phyloP scores from a whole-genome alignment of 2,888 invertebrate genomes.

The Capitulum mitella region DNA sequence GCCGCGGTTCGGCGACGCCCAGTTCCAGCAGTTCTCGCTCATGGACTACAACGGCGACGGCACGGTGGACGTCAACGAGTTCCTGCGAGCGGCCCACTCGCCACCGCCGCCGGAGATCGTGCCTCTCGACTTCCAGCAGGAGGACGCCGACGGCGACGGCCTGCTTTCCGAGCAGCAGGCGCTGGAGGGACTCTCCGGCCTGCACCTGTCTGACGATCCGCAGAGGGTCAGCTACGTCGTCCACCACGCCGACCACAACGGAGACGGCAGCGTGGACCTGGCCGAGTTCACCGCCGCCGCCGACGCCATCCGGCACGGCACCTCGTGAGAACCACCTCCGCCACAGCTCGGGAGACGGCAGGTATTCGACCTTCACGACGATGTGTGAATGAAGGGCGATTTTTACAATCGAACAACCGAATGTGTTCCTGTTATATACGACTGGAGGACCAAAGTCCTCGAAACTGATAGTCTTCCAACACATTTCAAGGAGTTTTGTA shows the following conservation, averaged over 20 bases:
- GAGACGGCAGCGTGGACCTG: background rate
- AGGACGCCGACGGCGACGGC: background rate
- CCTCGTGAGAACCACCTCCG: background rate
- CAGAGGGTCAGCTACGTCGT: background rate
- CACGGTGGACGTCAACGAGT: background rate
- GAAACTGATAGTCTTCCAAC: too few species aligned
- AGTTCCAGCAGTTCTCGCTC: background rate
- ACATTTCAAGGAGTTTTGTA: too few species aligned
- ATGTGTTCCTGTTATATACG: too few species aligned
- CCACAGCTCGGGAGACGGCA: too few species aligned
- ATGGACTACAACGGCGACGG: background rate
- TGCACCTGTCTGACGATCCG: background rate
- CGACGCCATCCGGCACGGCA: background rate
- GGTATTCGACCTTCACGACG: too few species aligned
- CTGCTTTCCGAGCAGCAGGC: background rate
- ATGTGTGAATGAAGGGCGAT: too few species aligned
- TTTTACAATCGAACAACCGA: too few species aligned
- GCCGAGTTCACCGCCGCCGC: background rate
- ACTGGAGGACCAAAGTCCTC: too few species aligned
- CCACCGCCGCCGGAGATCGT: background rate
- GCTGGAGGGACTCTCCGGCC: background rate
- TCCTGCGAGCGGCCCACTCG: background rate
- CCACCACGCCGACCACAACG: conserved; percentile 1
- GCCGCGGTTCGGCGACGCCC: background rate
- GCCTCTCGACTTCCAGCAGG: background rate